Evolutionary conservation across 2,888 invertebrate species (phyloP).

Genomic region (Cheilosia vulpina): DNA sequence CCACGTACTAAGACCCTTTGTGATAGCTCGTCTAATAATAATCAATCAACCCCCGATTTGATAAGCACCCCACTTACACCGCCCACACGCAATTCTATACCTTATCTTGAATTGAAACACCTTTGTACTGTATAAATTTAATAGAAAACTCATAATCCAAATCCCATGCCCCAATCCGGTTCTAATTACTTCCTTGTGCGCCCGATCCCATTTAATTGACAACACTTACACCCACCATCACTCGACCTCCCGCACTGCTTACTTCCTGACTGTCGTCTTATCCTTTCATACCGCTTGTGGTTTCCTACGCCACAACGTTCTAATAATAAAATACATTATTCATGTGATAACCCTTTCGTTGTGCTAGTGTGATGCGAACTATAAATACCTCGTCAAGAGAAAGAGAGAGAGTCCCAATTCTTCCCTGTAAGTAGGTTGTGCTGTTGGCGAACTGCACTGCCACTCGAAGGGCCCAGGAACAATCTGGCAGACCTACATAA

Average conservation of each 20-base stretch:
- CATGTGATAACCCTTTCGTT: slow-evolving; percentile 51
- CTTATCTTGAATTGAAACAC: background rate
- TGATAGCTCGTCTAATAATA: background rate
- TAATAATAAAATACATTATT: slow-evolving; percentile 50
- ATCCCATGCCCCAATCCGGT: background rate
- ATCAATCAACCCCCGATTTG: background rate
- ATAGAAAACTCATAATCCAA: background rate
- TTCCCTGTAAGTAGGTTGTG: background rate
- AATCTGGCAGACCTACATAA: slow-evolving; percentile 1
- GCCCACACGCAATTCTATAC: background rate
- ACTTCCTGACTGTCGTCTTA: background rate
- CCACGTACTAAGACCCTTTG: too few species aligned
- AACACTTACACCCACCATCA: slow-evolving; percentile 1
- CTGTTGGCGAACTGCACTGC: slow-evolving; percentile 15
- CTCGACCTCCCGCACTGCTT: background rate
- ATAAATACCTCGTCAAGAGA: slow-evolving; percentile 16
- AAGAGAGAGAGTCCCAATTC: too few species aligned
- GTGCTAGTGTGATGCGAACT: background rate
- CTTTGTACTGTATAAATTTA: background rate
- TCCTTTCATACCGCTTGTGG: slow-evolving; percentile 4
- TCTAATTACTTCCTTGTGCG: background rate
- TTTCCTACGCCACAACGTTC: slow-evolving; percentile 10
- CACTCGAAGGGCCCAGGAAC: slow-evolving; percentile 24
- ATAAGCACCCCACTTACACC: background rate
- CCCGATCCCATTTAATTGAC: slow-evolving; percentile 24